Evolutionary conservation across 2,797 vertebrate genomes (phyloP), one percentile per base, ranked within the genome.

Genomic region (Todus mexicanus): DNA sequence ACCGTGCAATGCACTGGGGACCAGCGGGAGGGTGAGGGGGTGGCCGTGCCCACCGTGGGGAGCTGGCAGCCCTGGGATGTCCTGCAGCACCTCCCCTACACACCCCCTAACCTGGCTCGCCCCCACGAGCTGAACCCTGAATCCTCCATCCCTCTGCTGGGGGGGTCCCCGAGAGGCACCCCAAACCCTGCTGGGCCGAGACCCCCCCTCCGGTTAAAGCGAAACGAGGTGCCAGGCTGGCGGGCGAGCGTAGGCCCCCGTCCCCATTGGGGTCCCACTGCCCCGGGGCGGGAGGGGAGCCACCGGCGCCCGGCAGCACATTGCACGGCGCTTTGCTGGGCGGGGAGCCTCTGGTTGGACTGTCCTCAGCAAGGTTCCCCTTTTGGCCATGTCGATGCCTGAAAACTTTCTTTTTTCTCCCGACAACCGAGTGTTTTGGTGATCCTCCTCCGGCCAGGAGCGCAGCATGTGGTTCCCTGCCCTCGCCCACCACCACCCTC

Each of bases 321-420:
- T 97, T 97, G 96, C 95, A 82, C 61, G 69, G 91, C 89, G 70
- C 93, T 74, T 84, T 87, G 84, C 84, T 83, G 76, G 69, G 88
- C 72, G 25, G 97, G 97, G 97, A 94, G 98, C 98, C 98, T 99
- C 98, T 98, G 98, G 98, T 99, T 98, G 98, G 98, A 99, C 98
- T 98, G 98, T 98, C 97, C 98, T 98, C 98, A 85, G 98, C 98
- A 97, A 98, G 98, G 98, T 98, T 97, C 97, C 96, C 95, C 97
- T 98, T 99, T 97, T 99, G 98, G 98, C 99, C 99, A 98, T 98
- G 98, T 98, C 97, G 98, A 98, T 99, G 99, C 99, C 99, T 99
- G 98, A 97, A 97, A 95, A 98, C 93, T 96, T 68, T 94, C 94
- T 87, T 93, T 81, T 84, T 43, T 7, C 20, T 95, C 33, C 92